Conservation (phyloP, 2,888 invertebrate genomes). For the Pollenia amentaria region DNA sequence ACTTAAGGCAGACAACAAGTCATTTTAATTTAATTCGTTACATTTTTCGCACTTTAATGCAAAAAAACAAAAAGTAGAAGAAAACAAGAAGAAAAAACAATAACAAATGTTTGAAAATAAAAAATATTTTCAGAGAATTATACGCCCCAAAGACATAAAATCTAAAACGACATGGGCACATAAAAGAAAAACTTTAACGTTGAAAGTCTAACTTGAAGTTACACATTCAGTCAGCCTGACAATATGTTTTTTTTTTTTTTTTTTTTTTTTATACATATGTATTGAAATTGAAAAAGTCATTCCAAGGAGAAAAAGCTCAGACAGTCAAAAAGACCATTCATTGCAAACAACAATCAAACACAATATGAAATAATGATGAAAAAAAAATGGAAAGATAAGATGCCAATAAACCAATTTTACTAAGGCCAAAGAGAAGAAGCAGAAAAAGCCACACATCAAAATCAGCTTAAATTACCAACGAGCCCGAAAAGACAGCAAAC, state of each 20-base stretch:
- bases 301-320: constrained; percentile 41
- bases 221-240: neutral
- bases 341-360: constrained; percentile 16
- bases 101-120: constrained; percentile 4
- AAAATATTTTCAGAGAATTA: constrained; percentile 8
- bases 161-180: neutral
- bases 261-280: neutral
- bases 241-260: neutral
- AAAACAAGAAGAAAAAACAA: neutral
- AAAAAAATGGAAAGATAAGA: constrained; percentile 41
- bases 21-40: constrained; percentile 2
- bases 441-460: constrained; percentile 13
- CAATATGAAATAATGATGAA: neutral
- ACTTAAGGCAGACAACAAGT: neutral
- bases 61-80: neutral
- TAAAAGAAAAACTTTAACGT: constrained; percentile 18
- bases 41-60: neutral
- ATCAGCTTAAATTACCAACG: constrained; percentile 55
- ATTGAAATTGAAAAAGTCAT: constrained; percentile 8
- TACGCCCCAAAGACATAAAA: neutral
- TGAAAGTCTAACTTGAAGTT: constrained; percentile 29
- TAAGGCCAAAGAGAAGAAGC: neutral
- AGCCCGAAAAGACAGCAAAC: neutral
- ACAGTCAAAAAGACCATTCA: constrained; percentile 60
- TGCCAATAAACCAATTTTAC: constrained; percentile 69